These are phyloP conservation scores for Anguilla anguilla DNA, from an alignment of 2,797 vertebrate species.

Conservation along the genomic window DNA sequence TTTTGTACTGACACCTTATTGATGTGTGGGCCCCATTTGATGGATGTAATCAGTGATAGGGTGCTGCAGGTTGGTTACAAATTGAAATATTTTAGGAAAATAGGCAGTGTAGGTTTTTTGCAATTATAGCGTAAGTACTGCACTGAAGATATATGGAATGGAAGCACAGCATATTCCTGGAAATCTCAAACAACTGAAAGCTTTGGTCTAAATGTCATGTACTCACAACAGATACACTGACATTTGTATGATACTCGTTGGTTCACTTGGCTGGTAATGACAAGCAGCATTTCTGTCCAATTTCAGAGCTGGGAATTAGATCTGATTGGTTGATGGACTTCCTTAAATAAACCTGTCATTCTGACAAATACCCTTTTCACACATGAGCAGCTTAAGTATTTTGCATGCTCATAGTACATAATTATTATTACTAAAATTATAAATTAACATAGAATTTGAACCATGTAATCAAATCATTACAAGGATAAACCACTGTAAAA, in stretches of 20 bases:
- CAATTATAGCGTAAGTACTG: background rate
- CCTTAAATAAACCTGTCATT: conserved; percentile 53
- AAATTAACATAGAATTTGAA: background rate
- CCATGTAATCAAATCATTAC: background rate
- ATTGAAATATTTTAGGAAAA: background rate
- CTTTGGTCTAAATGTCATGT: conserved; percentile 80
- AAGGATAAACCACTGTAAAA: background rate
- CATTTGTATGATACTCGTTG: conserved; percentile 82
- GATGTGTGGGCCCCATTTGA: background rate
- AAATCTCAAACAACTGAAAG: conserved; percentile 72
- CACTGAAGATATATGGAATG: conserved; percentile 36
- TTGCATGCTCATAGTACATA: too few relatives aligned
- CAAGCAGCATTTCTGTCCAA: conserved; percentile 71
- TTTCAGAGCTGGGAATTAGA: conserved; percentile 72
- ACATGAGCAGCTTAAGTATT: too few relatives aligned
- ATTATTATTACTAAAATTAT: too few relatives aligned
- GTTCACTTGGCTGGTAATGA: conserved; percentile 72
- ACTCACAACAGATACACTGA: conserved; percentile 80
- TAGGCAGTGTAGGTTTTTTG: background rate
- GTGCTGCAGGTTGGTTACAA: background rate
- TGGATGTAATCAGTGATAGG: background rate
- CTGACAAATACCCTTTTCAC: background rate
- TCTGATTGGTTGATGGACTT: conserved; percentile 59
- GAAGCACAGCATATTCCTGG: conserved; percentile 69
- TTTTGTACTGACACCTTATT: background rate